These are phyloP conservation scores for Lynx canadensis DNA, from an alignment of 2,113 vertebrate genomes.

Conservation along the genomic window DNA sequence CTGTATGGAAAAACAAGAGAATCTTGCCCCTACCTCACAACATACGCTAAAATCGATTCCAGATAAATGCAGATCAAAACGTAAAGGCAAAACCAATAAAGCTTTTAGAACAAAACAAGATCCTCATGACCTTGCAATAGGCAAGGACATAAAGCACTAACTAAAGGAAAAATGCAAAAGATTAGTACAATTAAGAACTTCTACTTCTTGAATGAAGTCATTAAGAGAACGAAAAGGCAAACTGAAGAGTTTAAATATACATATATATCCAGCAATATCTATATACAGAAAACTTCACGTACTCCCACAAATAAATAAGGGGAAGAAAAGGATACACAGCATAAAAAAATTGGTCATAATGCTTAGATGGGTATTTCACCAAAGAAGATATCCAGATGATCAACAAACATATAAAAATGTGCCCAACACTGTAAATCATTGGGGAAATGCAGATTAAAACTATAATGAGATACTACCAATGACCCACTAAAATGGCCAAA, in stretches of 20 bases:
- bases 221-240: not conserved
- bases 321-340: not conserved
- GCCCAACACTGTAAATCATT: not conserved
- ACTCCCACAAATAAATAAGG: not conserved
- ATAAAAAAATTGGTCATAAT: not conserved
- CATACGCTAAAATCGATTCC: not conserved
- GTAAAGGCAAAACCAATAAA: not conserved
- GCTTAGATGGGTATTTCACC: not conserved
- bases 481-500: not conserved
- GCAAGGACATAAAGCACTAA: not conserved
- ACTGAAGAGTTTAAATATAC: not conserved
- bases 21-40: not conserved
- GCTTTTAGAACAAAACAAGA: not conserved
- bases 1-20: not conserved
- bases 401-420: slow-evolving; percentile 1
- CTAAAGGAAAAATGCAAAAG: not conserved
- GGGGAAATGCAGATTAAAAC: slow-evolving; percentile 30
- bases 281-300: not conserved
- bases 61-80: not conserved
- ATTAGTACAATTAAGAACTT: not conserved
- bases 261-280: not conserved
- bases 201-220: not conserved
- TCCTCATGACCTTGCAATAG: not conserved
- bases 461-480: not conserved
- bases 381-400: not conserved